Percentiles rank a stretch among this genome's conserved stretches.
Evolutionary conservation across 2,113 vertebrate species (phyloP).

Genomic region (Melanerpes formicivorus): DNA sequence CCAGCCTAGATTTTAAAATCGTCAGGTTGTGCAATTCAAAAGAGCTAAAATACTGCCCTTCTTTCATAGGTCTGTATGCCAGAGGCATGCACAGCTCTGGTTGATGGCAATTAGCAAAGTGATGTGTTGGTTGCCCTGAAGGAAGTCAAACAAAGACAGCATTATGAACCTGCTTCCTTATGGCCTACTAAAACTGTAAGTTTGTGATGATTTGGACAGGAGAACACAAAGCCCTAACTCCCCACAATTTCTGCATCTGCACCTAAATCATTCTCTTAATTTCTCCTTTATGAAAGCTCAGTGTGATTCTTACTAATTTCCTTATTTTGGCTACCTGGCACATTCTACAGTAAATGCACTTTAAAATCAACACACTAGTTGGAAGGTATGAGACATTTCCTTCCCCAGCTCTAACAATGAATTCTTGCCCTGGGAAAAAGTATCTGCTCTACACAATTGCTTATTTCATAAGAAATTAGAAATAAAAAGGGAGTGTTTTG

Average conservation of each 20-base stretch:
- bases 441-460: not conserved
- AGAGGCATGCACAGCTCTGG: not conserved
- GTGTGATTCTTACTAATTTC: not conserved
- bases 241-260: not conserved
- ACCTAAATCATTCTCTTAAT: not conserved
- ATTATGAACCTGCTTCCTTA: not conserved
- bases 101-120: not conserved
- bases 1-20: not conserved
- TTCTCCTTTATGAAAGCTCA: not conserved
- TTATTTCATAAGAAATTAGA: conserved; percentile 20
- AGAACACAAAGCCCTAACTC: not conserved
- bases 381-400: conserved; percentile 58
- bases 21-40: not conserved
- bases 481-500: conserved; percentile 42
- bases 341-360: not conserved
- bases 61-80: not conserved
- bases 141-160: not conserved
- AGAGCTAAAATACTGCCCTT: not conserved
- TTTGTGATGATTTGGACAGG: not conserved
- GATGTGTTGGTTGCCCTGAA: not conserved
- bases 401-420: conserved; percentile 57
- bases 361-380: not conserved
- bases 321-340: not conserved
- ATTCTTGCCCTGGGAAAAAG: conserved; percentile 41
- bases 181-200: not conserved